These are phyloP conservation scores for Schizothorax lantsangensis DNA, from an alignment of 2,797 vertebrate species.

Conservation along the genomic window DNA sequence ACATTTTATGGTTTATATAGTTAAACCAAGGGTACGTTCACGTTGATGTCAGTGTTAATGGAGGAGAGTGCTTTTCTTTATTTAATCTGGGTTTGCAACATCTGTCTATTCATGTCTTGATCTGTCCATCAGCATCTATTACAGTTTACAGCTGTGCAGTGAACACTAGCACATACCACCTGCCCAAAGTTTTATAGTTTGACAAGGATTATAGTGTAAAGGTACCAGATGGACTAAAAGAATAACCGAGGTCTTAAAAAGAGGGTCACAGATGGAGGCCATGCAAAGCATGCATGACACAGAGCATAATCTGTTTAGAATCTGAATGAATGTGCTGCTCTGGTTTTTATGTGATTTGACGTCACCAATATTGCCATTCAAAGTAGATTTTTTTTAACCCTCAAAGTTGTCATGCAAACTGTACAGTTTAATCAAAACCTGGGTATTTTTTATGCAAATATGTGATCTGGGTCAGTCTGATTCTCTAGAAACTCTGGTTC, in stretches of 20 bases:
- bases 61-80: conserved; percentile 28
- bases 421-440: background rate
- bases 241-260: conserved; percentile 28
- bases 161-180: conserved; percentile 10
- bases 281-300: conserved; percentile 21
- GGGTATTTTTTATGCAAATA: background rate
- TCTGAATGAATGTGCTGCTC: conserved; percentile 7
- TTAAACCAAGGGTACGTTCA: background rate
- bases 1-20: background rate
- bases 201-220: conserved; percentile 33
- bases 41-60: background rate
- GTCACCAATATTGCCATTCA: conserved; percentile 1
- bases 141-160: conserved; percentile 30
- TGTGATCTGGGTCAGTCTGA: conserved; percentile 3
- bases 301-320: conserved; percentile 35
- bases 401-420: conserved; percentile 25
- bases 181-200: conserved; percentile 30
- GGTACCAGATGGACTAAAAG: conserved; percentile 41
- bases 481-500: background rate
- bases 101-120: conserved; percentile 28
- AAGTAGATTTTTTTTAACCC: background rate
- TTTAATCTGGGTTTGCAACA: conserved; percentile 45
- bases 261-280: conserved; percentile 16
- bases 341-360: conserved; percentile 2
- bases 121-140: conserved; percentile 40